Base-by-base conservation (phyloP, 2,797 vertebrate genomes). In the Buceros bicornis region DNA sequence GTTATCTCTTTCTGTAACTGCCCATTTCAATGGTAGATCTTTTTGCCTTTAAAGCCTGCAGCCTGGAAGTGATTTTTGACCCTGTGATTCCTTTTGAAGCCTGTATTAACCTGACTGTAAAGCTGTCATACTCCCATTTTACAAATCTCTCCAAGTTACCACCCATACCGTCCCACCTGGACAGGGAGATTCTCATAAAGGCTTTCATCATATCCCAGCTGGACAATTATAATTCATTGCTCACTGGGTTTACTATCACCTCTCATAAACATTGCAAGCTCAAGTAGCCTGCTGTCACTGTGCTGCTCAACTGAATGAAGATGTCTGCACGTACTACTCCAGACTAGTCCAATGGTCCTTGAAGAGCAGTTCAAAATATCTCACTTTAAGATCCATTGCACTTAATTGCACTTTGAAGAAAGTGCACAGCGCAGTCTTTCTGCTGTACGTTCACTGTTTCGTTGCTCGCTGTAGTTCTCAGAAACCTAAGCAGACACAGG, bases 171-270 rank as follows among this genome's bases (percentile, higher is more conserved):
- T 95, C 96, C 92, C 90, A 96, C 77, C 13, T 53, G 93, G 96
- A 97, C 91, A 92, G 20, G 60, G 84, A 97, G 95, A 97, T 91
- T 96, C 93, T 90, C 96, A 90, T 96, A 95, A 97, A 97, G 87
- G 85, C 95, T 98, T 97, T 97, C 95, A 97, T 97, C 97, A 74
- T 89, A 95, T 90, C 96, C 96, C 97, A 97, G 97, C 90, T 96
- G 95, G 97, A 97, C 95, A 95, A 95, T 97, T 89, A 88, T 47
- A 95, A 92, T 95, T 97, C 94, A 94, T 51, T 90, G 94, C 86
- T 93, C 26, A 5, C 95, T 92, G 95, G 77, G 93, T 97, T 95
- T 96, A 96, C 82, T 96, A 82, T 93, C 93, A 92, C 95, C 93
- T 97, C 91, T 80, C 90, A 72, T 18, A 96, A 97, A 95, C 56